A percentile compares a stretch with the other conserved stretches of the same genome.
Conservation (phyloP, 2,888 invertebrate species). For the Phyto melanocephala region DNA sequence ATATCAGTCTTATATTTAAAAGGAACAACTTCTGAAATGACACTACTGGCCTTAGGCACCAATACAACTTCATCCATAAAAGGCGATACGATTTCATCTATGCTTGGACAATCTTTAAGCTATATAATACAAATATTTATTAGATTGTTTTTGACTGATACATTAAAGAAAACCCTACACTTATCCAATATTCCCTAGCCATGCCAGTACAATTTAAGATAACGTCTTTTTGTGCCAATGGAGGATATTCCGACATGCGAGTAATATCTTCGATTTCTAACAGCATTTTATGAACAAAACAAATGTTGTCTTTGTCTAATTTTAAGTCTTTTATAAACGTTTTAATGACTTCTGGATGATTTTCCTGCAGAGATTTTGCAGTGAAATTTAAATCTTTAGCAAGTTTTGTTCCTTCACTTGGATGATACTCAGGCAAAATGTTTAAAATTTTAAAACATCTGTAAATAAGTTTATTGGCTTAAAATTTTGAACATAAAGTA, state of each 20-base stretch:
- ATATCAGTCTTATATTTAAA: slow-evolving; percentile 61
- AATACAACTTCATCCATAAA: slow-evolving; percentile 70
- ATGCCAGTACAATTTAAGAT: slow-evolving; percentile 4
- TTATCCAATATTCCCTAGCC: slow-evolving; percentile 48
- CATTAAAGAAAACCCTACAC: slow-evolving; percentile 39
- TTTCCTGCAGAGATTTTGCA: slow-evolving; percentile 27
- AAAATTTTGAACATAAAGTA: background rate
- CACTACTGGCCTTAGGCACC: slow-evolving; percentile 67
- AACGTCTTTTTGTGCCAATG: slow-evolving; percentile 62
- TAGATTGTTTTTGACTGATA: too few relatives aligned
- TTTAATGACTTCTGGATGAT: slow-evolving; percentile 36
- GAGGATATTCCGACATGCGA: slow-evolving; percentile 65
- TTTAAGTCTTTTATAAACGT: slow-evolving; percentile 16
- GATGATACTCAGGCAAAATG: slow-evolving; percentile 42
- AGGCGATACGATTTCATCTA: slow-evolving; percentile 68
- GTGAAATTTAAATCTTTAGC: slow-evolving; percentile 59
- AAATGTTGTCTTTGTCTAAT: slow-evolving; percentile 65
- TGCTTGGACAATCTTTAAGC: slow-evolving; percentile 57
- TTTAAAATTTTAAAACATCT: slow-evolving; percentile 28
- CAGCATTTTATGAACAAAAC: slow-evolving; percentile 67
- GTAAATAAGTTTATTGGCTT: background rate
- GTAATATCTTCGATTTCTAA: slow-evolving; percentile 73
- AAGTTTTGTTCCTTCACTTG: slow-evolving; percentile 48
- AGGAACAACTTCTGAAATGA: slow-evolving; percentile 34
- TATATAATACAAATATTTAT: background rate